Evolutionary conservation across 2,797 vertebrate species (phyloP).

Genomic region (Phoebastria nigripes): DNA sequence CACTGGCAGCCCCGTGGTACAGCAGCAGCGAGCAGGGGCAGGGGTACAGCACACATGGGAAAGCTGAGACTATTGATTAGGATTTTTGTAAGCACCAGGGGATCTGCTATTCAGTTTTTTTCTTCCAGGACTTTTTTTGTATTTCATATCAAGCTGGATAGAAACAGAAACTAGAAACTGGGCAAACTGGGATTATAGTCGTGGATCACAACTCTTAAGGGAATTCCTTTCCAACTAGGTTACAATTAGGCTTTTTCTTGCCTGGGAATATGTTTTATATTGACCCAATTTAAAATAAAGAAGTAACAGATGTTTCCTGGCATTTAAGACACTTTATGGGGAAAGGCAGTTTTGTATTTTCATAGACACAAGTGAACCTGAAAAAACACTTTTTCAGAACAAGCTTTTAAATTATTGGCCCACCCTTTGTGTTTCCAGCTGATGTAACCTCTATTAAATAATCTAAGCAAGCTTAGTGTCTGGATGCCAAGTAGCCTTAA

Average conservation of each 20-base stretch:
- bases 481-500: neutral
- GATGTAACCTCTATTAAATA: neutral
- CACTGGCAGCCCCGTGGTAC: neutral
- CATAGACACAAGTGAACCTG: neutral
- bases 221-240: neutral
- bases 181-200: neutral
- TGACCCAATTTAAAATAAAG: neutral
- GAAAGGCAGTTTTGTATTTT: neutral
- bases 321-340: neutral
- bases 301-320: neutral
- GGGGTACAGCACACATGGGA: neutral
- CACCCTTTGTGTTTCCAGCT: neutral
- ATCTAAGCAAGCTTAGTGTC: neutral
- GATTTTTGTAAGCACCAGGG: neutral
- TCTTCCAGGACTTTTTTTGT: neutral
- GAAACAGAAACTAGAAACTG: neutral
- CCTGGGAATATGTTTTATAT: neutral
- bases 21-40: neutral
- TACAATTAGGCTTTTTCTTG: neutral
- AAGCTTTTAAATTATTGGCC: neutral
- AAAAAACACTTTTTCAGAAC: neutral
- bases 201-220: neutral
- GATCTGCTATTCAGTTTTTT: neutral
- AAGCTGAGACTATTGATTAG: neutral
- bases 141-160: neutral